A percentile compares a stretch with the other conserved stretches of the same genome.
Evolutionary conservation across 1,140 invertebrate species (phyloP).

Genomic region (Calycopis cecrops): DNA sequence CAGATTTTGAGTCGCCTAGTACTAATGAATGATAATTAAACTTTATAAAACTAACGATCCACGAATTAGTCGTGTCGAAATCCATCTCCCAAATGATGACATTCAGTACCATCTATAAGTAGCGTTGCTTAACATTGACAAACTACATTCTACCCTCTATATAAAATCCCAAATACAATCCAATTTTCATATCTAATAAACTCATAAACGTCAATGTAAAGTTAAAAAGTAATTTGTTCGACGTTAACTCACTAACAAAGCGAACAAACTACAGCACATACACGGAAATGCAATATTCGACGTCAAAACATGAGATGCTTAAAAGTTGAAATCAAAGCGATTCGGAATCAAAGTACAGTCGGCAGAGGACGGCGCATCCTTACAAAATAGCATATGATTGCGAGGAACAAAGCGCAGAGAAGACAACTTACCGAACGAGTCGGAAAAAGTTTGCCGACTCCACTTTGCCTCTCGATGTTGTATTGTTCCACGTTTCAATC

Average conservation of each 20-base stretch:
- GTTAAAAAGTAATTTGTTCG: too few relatives aligned
- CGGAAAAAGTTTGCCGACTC: constrained; percentile 62
- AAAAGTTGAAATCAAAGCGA: constrained; percentile 70
- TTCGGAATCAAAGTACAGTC: constrained; percentile 60
- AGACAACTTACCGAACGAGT: constrained; percentile 45
- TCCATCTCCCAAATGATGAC: too few relatives aligned
- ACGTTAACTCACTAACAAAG: constrained; percentile 24
- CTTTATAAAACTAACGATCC: too few relatives aligned
- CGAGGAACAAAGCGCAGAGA: constrained; percentile 41
- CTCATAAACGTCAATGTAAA: too few relatives aligned
- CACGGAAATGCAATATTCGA: constrained; percentile 63
- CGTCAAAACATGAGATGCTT: constrained; percentile 60
- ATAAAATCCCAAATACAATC: too few relatives aligned
- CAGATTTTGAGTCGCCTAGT: too few relatives aligned
- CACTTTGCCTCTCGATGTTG: constrained; percentile 38
- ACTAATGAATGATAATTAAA: too few relatives aligned
- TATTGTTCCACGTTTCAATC: constrained; percentile 40
- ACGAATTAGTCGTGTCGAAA: too few relatives aligned
- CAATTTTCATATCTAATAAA: too few relatives aligned
- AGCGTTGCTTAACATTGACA: too few relatives aligned
- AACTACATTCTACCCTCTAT: too few relatives aligned
- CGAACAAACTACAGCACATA: constrained; percentile 54
- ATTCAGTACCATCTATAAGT: too few relatives aligned
- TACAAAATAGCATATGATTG: constrained; percentile 66
- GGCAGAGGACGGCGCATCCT: constrained; percentile 62